A percentile compares a stretch with the other conserved stretches of the same genome.
Conservation (phyloP, 2,888 invertebrate species). For the Oscheius sp. region DNA sequence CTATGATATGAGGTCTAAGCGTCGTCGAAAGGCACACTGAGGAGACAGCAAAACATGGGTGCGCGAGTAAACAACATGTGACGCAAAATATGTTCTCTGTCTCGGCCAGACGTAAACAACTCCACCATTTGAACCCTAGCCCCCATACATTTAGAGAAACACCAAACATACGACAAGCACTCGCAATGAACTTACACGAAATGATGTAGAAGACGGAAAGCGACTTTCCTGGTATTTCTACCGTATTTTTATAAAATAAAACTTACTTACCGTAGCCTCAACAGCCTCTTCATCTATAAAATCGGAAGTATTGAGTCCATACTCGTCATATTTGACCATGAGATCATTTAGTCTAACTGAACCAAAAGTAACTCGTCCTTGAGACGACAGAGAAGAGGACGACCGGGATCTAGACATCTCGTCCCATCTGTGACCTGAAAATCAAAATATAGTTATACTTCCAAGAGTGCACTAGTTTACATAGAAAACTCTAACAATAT, state of each 20-base stretch:
- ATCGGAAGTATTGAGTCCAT: constrained; percentile 47
- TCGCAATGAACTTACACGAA: constrained; percentile 10
- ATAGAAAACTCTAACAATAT: too few relatives aligned
- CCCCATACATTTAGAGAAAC: background rate
- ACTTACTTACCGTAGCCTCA: constrained; percentile 40
- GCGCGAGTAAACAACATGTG: constrained; percentile 28
- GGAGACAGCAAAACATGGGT: background rate
- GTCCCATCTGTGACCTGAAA: constrained; percentile 17
- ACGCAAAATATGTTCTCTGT: background rate
- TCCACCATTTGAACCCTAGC: background rate
- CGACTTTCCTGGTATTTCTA: constrained; percentile 5
- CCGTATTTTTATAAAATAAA: background rate
- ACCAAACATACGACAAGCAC: background rate
- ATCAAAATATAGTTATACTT: background rate
- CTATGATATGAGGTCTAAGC: too few relatives aligned
- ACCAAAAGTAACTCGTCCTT: constrained; percentile 40
- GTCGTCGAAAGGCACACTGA: background rate
- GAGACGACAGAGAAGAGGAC: constrained; percentile 29
- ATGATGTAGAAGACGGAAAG: background rate
- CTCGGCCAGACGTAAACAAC: background rate
- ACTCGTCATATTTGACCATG: constrained; percentile 56
- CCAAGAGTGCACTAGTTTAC: background rate
- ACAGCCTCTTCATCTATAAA: constrained; percentile 45
- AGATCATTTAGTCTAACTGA: constrained; percentile 57
- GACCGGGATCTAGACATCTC: constrained; percentile 21